Conservation (phyloP, 2,113 vertebrate species). For the Bungarus multicinctus region DNA sequence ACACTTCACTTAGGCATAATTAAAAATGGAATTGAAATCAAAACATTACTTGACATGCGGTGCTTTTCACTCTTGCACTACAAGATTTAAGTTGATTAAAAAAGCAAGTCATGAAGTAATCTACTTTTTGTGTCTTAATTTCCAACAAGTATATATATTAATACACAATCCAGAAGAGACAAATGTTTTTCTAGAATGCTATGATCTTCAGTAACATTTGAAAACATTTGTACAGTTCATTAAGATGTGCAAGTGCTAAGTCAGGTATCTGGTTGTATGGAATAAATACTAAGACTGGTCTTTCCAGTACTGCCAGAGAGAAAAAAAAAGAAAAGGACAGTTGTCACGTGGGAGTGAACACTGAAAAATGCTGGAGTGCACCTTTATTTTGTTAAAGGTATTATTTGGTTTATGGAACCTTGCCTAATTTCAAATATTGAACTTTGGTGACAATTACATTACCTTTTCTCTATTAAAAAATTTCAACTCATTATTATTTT, state of each 20-base stretch:
- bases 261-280: conserved; percentile 17
- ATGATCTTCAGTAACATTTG: not conserved
- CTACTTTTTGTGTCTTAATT: not conserved
- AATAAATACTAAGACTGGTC: conserved; percentile 52
- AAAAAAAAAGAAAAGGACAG: not conserved
- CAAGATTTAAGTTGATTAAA: conserved; percentile 33
- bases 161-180: not conserved
- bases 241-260: conserved; percentile 9
- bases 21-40: conserved; percentile 9
- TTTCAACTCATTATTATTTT: conserved; percentile 22
- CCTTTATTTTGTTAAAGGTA: conserved; percentile 5
- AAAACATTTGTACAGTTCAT: conserved; percentile 14
- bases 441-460: conserved; percentile 21
- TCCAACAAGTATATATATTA: conserved; percentile 11
- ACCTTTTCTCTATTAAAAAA: conserved; percentile 5
- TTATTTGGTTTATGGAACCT: conserved; percentile 18
- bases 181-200: not conserved
- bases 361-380: not conserved
- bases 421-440: conserved; percentile 20
- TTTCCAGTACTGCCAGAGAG: not conserved
- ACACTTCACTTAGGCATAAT: conserved; percentile 37
- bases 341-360: not conserved
- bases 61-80: conserved; percentile 13
- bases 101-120: not conserved
- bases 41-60: conserved; percentile 37